Base-by-base conservation (phyloP, 2,797 vertebrate genomes). In the Girardinus metallicus region DNA sequence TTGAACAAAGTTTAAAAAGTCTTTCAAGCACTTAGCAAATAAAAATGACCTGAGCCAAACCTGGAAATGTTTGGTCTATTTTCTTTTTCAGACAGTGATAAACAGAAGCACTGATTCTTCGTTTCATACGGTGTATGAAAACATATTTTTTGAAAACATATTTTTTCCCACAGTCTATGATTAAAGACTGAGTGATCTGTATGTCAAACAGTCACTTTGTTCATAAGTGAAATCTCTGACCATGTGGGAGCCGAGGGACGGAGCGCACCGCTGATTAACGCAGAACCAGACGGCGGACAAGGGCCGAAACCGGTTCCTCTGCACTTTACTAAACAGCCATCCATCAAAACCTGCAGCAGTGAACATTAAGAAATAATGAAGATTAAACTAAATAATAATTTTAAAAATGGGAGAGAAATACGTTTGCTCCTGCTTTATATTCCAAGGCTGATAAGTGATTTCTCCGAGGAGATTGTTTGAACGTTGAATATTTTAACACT, bases 401-500 rank as follows among this genome's bases (percentile, higher is more conserved):
- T 23, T 23, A 81, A 80, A 13, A 81, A 43, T 49, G 21, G 0
- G 13, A 2, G 18, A 21, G 60, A 55, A 73, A 68, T 71, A 29
- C 29, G 53, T 36, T 47, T 62, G 31, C 4, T 16, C 71, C 71
- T 73, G 16, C 78, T 91, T 83, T 78, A 72, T 77, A 89, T 81
- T 86, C 84, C 46, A 74, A 88, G 71, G 29, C 39, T 16, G 77
- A 80, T 62, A 10, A 76, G 73, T 26, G 41, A 71, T 83, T 88
- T 64, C 80, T 78, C 12, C 5, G 74, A 2, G 76, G 74, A 77
- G 79, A 81, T 75, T 62, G 62, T 80, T 89, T 82, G 77, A 57
- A 70, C 80, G 81, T 73, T 86, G 15, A 87, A 89, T 91, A 91
- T 90, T 91, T 87, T 29, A 88, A 60, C n/a, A 81, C 23, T 83